Conservation (phyloP, 2,888 invertebrate genomes). For the Drosophila kuntzei region DNA sequence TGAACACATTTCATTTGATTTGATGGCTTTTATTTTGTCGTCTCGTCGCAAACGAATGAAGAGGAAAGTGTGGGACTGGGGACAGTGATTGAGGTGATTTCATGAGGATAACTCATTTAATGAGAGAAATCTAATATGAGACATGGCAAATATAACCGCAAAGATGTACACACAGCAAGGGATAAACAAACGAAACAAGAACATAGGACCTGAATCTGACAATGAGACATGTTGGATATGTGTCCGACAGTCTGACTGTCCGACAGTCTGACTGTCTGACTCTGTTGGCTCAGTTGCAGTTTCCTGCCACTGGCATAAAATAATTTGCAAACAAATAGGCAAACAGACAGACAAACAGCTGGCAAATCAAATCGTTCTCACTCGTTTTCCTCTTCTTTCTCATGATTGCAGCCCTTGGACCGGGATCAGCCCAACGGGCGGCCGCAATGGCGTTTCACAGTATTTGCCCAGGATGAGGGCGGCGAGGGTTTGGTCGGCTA, state of each 20-base stretch:
- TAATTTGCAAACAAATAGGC: conserved; percentile 70
- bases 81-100: conserved; percentile 43
- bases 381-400: not conserved
- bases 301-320: conserved; percentile 63
- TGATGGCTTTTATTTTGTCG: conserved; percentile 61
- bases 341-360: conserved; percentile 49
- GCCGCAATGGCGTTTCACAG: conserved; percentile 97
- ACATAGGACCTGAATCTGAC: conserved; percentile 47
- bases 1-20: conserved; percentile 64
- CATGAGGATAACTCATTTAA: conserved; percentile 72
- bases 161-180: conserved; percentile 14
- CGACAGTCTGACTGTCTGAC: not conserved
- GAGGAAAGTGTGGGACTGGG: not conserved
- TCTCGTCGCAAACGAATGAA: conserved; percentile 6
- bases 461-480: conserved; percentile 97
- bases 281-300: conserved; percentile 41
- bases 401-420: conserved; percentile 91
- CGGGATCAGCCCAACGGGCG: conserved; percentile 98
- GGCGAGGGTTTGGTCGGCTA: conserved; percentile 98
- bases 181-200: conserved; percentile 13
- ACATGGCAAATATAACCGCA: conserved; percentile 42
- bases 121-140: conserved; percentile 71
- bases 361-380: conserved; percentile 60
- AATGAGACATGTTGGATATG: conserved; percentile 42
- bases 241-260: not conserved